Conservation (phyloP, 2,888 invertebrate genomes). For the Parnassius glacialis region DNA sequence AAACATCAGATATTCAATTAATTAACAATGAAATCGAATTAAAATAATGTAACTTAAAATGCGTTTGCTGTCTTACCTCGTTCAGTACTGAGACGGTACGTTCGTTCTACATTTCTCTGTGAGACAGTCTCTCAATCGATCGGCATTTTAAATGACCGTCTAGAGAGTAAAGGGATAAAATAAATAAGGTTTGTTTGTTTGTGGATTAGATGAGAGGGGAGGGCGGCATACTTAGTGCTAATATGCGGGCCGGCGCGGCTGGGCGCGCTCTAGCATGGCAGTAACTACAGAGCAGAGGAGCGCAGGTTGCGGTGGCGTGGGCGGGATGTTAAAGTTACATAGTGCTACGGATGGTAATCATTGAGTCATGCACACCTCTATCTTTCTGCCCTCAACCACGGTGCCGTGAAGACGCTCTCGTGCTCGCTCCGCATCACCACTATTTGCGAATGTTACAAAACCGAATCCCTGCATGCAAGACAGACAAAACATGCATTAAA, state of each 20-base stretch:
- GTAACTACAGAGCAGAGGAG: slow-evolving; percentile 81
- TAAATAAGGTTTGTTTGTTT: slow-evolving; percentile 80
- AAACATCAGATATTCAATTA: too few species aligned
- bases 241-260: slow-evolving; percentile 45
- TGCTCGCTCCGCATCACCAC: slow-evolving; percentile 99
- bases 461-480: slow-evolving; percentile 99
- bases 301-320: slow-evolving; percentile 78
- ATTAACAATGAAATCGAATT: slow-evolving; percentile 27
- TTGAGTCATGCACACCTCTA: slow-evolving; percentile 99
- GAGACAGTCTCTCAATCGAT: slow-evolving; percentile 80
- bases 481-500: slow-evolving; percentile 97
- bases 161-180: slow-evolving; percentile 84
- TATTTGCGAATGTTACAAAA: slow-evolving; percentile 99
- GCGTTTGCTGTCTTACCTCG: slow-evolving; percentile 75
- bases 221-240: slow-evolving; percentile 67
- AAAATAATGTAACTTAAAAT: slow-evolving; percentile 61
- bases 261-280: slow-evolving; percentile 71
- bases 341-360: slow-evolving; percentile 83
- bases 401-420: slow-evolving; percentile 99
- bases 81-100: slow-evolving; percentile 74
- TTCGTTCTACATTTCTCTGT: slow-evolving; percentile 81
- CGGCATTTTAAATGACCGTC: slow-evolving; percentile 85
- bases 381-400: slow-evolving; percentile 99
- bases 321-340: slow-evolving; percentile 84
- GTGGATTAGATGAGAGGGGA: slow-evolving; percentile 69